Evolutionary conservation across 2,113 vertebrate species (phyloP), one percentile per base, ranked within the genome.

Genomic region (Donacobius atricapilla): DNA sequence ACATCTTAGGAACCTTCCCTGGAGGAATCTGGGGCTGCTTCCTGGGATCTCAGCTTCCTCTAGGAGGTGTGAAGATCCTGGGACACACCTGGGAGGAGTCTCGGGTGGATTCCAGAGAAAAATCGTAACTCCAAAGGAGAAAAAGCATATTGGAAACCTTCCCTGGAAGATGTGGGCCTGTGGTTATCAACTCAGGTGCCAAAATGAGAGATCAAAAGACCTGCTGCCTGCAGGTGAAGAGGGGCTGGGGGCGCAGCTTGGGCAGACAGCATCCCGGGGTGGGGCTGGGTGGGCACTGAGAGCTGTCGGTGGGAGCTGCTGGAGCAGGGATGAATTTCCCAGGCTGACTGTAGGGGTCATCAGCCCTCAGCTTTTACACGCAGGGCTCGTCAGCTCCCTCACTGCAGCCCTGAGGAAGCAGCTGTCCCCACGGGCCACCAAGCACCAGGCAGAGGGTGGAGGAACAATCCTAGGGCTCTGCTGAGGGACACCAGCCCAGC

Each of bases 331-430:
- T 66, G 60, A 15, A 42, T 94, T 94, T 85, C 84, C 65, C 8
- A 30, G 78, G 57, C 84, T 90, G 91, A 78, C 96, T 97, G 53
- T 96, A 96, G 97, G 81, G 89, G 93, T 97, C 95, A 75, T 95
- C 91, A 95, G 92, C 81, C 86, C 84, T 88, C 93, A 95, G 94
- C 58, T 95, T 92, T 96, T 96, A 42, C 75, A 6, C 1, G 6
- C 5, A 44, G 30, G 35, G 20, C 40, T 44, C 10, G 28, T n/a
- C 73, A 57, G 9, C 21, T 60, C 1, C 1, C 31, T 47, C 11
- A 0, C 5, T 17, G 45, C 53, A 65, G 39, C 61, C 50, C 45
- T 61, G 30, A 13, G 72, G 54, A 24, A 35, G 56, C 83, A 15
- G 68, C 64, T 69, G 78, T 85, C 56, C 80, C 66, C 70, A 30